A percentile compares a stretch with the other conserved stretches of the same genome.
Conservation (phyloP, 2,888 invertebrate species). For the Hirudinaria manillensis region DNA sequence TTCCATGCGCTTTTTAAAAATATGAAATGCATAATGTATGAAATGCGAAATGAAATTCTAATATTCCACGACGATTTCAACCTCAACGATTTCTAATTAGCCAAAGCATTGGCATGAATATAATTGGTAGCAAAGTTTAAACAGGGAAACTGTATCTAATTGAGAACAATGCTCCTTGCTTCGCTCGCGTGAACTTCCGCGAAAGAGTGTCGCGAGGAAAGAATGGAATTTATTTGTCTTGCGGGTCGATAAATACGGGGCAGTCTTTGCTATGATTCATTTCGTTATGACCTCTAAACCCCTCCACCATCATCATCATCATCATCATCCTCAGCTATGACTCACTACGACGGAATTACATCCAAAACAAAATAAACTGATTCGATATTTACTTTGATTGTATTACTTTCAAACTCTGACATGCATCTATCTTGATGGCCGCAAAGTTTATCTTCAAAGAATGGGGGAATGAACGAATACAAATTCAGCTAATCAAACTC, state of each 20-base stretch:
- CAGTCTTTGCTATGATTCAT: background rate
- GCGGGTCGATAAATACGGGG: background rate
- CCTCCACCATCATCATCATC: background rate
- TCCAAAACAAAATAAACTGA: too few relatives aligned
- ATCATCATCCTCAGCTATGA: background rate
- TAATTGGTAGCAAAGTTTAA: slow-evolving; percentile 1
- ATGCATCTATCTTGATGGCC: too few relatives aligned
- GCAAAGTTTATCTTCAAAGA: too few relatives aligned
- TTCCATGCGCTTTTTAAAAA: too few relatives aligned
- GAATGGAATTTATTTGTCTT: slow-evolving; percentile 2
- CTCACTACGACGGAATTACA: background rate
- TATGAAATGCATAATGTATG: too few relatives aligned
- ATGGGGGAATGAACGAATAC: too few relatives aligned
- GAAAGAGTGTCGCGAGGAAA: slow-evolving; percentile 2
- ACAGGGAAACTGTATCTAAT: background rate
- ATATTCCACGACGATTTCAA: background rate
- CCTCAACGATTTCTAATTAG: slow-evolving; percentile 7
- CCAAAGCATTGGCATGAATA: background rate
- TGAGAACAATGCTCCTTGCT: background rate
- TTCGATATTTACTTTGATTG: too few relatives aligned
- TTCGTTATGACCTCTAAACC: background rate
- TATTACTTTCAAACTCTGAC: too few relatives aligned
- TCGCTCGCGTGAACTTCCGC: background rate
- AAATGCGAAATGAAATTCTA: too few relatives aligned
- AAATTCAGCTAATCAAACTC: too few relatives aligned